Conservation (phyloP, 2,888 invertebrate genomes). For the Tricholauxania praeusta region DNA sequence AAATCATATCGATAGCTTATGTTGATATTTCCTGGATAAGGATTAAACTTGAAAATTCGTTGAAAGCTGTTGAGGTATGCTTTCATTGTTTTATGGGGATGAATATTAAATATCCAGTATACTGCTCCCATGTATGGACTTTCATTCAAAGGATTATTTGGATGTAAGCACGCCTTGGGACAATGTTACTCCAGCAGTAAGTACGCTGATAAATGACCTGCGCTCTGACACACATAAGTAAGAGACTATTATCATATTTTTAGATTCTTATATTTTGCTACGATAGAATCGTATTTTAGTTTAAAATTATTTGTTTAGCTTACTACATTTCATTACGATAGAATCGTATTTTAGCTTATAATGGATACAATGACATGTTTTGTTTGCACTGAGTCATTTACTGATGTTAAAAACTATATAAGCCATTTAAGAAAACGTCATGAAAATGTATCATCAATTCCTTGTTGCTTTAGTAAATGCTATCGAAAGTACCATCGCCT, state of each 20-base stretch:
- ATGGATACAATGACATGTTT: neutral
- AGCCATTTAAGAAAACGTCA: neutral
- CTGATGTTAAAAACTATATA: neutral
- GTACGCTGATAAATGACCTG: conserved; percentile 28
- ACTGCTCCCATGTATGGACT: too few species aligned
- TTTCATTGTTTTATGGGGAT: too few species aligned
- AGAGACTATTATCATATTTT: too few species aligned
- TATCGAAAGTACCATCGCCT: neutral
- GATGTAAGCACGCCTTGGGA: conserved; percentile 19
- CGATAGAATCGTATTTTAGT: too few species aligned
- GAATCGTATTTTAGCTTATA: neutral
- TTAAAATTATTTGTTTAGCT: neutral
- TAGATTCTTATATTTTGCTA: too few species aligned
- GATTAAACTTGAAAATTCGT: too few species aligned
- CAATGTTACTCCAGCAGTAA: conserved; percentile 22
- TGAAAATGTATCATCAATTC: neutral
- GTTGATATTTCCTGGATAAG: too few species aligned
- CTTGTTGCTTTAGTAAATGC: neutral
- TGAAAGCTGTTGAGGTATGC: too few species aligned
- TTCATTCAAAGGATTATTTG: conserved; percentile 30
- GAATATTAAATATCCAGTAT: too few species aligned
- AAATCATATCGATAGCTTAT: too few species aligned
- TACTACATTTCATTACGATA: neutral
- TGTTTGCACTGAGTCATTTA: neutral
- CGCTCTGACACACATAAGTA: too few species aligned